Percentiles rank a stretch among this genome's conserved stretches.
Evolutionary conservation across 1,140 invertebrate species (phyloP).

Genomic region (Apis cerana): DNA sequence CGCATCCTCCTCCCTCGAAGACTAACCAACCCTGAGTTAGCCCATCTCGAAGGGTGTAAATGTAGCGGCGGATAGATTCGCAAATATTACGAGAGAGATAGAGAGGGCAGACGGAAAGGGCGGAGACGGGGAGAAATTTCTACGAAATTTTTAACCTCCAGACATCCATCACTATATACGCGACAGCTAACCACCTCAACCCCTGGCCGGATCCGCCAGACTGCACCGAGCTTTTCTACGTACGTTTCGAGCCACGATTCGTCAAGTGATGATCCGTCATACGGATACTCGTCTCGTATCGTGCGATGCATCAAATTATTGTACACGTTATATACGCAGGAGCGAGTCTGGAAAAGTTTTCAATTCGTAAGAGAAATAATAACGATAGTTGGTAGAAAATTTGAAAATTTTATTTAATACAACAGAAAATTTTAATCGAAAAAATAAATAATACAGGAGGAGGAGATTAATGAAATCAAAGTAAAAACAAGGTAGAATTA

Average conservation of each 20-base stretch:
- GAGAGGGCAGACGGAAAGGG: slow-evolving; percentile 24
- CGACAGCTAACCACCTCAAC: slow-evolving; percentile 49
- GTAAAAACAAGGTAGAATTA: no score
- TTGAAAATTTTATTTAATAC: no score
- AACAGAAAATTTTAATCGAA: no score
- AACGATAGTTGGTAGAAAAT: no score
- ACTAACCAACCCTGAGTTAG: slow-evolving; percentile 47
- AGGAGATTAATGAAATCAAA: no score
- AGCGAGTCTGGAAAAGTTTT: background rate
- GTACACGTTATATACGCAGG: no score
- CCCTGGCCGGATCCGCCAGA: slow-evolving; percentile 38
- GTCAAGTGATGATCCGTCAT: slow-evolving; percentile 7
- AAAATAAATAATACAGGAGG: no score
- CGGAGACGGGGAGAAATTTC: slow-evolving; percentile 50
- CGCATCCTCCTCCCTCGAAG: background rate
- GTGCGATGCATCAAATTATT: background rate
- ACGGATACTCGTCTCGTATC: background rate
- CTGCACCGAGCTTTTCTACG: slow-evolving; percentile 42
- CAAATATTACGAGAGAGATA: slow-evolving; percentile 35
- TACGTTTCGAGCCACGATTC: background rate
- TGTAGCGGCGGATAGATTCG: slow-evolving; percentile 52
- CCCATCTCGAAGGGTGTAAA: slow-evolving; percentile 46
- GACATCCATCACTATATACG: slow-evolving; percentile 63
- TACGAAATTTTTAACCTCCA: slow-evolving; percentile 66
- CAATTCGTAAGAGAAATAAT: background rate